Evolutionary conservation across 2,797 vertebrate species (phyloP).

Genomic region (Capromys pilorides): DNA sequence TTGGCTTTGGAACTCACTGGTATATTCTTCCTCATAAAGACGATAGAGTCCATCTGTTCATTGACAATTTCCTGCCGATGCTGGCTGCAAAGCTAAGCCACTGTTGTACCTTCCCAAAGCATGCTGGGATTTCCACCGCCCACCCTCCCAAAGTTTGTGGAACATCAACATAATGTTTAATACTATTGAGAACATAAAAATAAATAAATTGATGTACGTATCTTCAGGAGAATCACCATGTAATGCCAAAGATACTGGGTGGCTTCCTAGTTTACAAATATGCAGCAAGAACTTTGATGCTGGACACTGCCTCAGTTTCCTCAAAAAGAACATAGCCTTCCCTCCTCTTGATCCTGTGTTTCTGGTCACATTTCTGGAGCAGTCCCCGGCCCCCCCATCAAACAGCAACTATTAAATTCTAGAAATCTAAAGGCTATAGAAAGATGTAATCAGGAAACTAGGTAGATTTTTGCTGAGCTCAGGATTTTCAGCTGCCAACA

Average conservation of each 20-base stretch:
- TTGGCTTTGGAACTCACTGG: slow-evolving; percentile 13
- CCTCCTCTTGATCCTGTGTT: not conserved
- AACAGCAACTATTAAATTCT: not conserved
- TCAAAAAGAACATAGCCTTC: not conserved
- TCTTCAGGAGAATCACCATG: not conserved
- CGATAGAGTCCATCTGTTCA: not conserved
- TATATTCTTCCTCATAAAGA: not conserved
- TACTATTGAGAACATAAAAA: not conserved
- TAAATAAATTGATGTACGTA: not conserved
- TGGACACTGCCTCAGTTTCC: not conserved
- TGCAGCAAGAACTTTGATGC: not conserved
- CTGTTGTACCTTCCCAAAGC: not conserved
- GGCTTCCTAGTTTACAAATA: not conserved
- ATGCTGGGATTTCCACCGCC: not conserved
- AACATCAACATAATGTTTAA: not conserved
- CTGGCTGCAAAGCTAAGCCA: not conserved
- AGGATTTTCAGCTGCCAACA: not conserved
- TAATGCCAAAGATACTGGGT: not conserved
- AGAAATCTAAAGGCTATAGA: not conserved
- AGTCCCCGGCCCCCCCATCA: not conserved
- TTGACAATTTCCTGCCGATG: not conserved
- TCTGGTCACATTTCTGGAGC: not conserved
- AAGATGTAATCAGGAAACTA: not conserved
- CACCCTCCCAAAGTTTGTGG: not conserved
- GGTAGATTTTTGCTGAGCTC: not conserved